phyloP scores from a whole-genome alignment of 2,113 vertebrate species.

The Pithys albifrons region DNA sequence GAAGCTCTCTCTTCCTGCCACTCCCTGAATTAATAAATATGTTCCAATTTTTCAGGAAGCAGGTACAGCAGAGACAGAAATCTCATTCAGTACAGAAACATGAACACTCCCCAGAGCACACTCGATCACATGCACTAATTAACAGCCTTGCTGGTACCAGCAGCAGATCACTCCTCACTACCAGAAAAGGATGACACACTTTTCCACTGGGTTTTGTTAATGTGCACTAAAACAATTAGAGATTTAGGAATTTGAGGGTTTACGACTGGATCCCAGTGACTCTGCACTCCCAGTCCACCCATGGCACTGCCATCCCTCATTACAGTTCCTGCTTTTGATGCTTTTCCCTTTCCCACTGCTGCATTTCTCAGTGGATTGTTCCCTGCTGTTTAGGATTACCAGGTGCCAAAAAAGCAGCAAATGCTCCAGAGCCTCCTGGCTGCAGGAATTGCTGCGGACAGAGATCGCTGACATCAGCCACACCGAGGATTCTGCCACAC shows the following conservation, averaged over 20 bases:
- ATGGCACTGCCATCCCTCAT: neutral
- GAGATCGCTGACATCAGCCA: neutral
- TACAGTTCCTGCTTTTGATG: neutral
- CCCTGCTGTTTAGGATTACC: neutral
- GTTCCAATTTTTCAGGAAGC: neutral
- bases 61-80: conserved; percentile 9
- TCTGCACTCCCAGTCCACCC: rapidly evolving
- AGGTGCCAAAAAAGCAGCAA: neutral
- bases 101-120: neutral
- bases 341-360: neutral
- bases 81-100: conserved; percentile 18
- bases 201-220: conserved; percentile 41
- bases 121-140: conserved; percentile 61
- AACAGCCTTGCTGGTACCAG: conserved; percentile 48
- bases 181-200: conserved; percentile 38
- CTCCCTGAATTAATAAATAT: conserved; percentile 25
- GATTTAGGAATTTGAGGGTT: neutral
- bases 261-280: neutral
- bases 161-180: neutral
- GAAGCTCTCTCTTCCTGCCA: neutral
- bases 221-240: neutral
- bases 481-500: neutral
- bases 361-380: neutral
- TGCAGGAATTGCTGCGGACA: neutral
- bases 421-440: neutral